These are phyloP conservation scores for Sicus ferrugineus DNA, from an alignment of 2,888 invertebrate genomes.

Conservation along the genomic window DNA sequence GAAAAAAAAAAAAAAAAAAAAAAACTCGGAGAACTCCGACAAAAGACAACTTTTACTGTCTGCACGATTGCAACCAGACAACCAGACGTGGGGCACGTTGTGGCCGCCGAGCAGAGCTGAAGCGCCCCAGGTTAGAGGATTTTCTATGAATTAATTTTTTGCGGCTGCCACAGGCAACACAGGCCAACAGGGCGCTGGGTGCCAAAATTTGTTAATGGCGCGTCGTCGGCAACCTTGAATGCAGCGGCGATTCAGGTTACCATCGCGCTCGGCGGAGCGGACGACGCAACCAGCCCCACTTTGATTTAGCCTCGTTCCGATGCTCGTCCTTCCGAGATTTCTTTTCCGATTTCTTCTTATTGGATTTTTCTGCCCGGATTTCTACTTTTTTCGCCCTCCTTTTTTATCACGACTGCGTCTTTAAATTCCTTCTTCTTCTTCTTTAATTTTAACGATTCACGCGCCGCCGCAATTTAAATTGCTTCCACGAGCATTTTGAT, in stretches of 20 bases:
- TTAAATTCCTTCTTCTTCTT: slow-evolving; percentile 3
- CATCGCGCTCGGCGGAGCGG: slow-evolving; percentile 6
- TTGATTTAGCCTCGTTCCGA: slow-evolving; percentile 9
- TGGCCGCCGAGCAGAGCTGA: background rate
- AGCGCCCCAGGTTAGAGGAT: background rate
- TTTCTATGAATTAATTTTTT: slow-evolving; percentile 19
- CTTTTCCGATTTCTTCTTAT: background rate
- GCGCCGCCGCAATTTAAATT: slow-evolving; percentile 54
- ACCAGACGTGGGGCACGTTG: background rate
- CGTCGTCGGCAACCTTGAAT: slow-evolving; percentile 23
- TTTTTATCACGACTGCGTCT: background rate
- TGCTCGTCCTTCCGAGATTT: background rate
- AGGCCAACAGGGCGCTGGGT: too few species aligned
- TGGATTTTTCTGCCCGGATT: too few species aligned
- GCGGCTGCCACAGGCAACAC: background rate
- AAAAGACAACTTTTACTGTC: too few species aligned
- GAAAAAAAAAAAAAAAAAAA: background rate
- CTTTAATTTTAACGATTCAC: slow-evolving; percentile 40
- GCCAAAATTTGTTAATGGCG: background rate
- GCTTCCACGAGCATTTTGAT: slow-evolving; percentile 58
- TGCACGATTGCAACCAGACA: too few species aligned
- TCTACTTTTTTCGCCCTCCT: background rate
- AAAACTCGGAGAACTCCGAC: too few species aligned
- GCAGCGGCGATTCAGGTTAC: slow-evolving; percentile 2
- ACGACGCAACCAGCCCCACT: slow-evolving; percentile 5